Evolutionary conservation across 1,140 invertebrate species (phyloP).

Genomic region (Lordiphosa stackelbergi): DNA sequence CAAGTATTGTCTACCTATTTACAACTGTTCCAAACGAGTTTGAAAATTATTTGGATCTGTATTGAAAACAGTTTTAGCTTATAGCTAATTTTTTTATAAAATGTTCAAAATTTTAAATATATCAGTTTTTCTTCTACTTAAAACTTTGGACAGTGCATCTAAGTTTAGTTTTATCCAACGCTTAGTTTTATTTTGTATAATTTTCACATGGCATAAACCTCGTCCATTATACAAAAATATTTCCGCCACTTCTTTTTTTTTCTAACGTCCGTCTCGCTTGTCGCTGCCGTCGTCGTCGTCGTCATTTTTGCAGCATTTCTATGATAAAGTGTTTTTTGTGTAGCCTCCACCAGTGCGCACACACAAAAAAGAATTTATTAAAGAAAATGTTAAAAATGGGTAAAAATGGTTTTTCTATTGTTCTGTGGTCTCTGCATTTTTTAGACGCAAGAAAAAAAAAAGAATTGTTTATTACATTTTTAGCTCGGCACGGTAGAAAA

Average conservation of each 20-base stretch:
- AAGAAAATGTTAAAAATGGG: slow-evolving; percentile 55
- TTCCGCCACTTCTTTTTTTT: slow-evolving; percentile 19
- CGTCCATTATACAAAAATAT: slow-evolving; percentile 47
- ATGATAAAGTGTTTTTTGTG: slow-evolving; percentile 55
- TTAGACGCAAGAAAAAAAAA: slow-evolving; percentile 29
- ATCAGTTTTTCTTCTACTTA: too few species aligned
- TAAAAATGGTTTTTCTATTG: slow-evolving; percentile 54
- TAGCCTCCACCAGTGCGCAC: slow-evolving; percentile 18
- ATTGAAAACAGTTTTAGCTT: too few species aligned
- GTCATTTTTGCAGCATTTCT: slow-evolving; percentile 44
- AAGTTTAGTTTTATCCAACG: not conserved
- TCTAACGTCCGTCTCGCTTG: not conserved
- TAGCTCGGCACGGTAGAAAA: slow-evolving; percentile 43
- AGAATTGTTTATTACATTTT: slow-evolving; percentile 56
- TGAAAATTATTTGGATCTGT: too few species aligned
- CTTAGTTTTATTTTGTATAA: slow-evolving; percentile 1
- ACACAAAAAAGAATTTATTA: slow-evolving; percentile 38
- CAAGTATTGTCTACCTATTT: too few species aligned
- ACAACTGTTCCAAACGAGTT: too few species aligned
- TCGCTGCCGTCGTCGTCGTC: slow-evolving; percentile 18
- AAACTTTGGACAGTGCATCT: slow-evolving; percentile 1
- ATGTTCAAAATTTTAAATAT: too few species aligned
- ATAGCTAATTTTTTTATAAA: too few species aligned
- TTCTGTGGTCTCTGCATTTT: slow-evolving; percentile 39
- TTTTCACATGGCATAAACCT: slow-evolving; percentile 34